These are phyloP conservation scores for Chaetorhynchus papuensis DNA, from an alignment of 2,113 vertebrate genomes.

Conservation along the genomic window DNA sequence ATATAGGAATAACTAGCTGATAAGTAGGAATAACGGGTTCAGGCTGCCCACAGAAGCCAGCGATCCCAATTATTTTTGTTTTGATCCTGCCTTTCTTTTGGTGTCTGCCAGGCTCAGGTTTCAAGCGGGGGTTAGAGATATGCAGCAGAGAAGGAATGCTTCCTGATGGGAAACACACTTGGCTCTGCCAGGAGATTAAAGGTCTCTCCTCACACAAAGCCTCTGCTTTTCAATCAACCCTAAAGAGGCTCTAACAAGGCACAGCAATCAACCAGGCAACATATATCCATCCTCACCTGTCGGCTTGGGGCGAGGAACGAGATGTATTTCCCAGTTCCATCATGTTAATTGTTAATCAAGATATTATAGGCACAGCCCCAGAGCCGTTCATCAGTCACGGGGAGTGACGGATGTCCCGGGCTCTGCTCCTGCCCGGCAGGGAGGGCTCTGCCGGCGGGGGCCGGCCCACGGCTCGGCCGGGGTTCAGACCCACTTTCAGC, in stretches of 20 bases:
- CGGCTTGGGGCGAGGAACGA: background rate
- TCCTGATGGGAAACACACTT: conserved; percentile 17
- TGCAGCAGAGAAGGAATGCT: background rate
- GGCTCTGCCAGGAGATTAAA: conserved; percentile 37
- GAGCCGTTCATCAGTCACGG: background rate
- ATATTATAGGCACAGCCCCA: background rate
- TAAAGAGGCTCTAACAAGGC: conserved; percentile 23
- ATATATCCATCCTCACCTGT: background rate
- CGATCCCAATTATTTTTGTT: conserved; percentile 26
- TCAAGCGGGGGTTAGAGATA: background rate
- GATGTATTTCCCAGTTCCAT: background rate
- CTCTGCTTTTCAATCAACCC: conserved; percentile 27
- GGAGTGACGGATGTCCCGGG: background rate
- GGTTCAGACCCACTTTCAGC: background rate
- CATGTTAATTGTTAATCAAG: conserved; percentile 1
- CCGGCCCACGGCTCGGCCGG: background rate
- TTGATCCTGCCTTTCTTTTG: conserved; percentile 36
- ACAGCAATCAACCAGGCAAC: conserved; percentile 14
- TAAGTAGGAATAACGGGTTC: conserved; percentile 30
- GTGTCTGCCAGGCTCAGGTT: background rate
- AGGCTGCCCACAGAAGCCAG: conserved; percentile 16
- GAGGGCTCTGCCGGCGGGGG: background rate
- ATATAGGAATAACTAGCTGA: conserved; percentile 32
- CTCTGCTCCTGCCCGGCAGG: background rate
- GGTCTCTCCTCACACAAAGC: conserved; percentile 40